phyloP scores from a whole-genome alignment of 2,888 invertebrate genomes.

The Gandaritis pyraliata region DNA sequence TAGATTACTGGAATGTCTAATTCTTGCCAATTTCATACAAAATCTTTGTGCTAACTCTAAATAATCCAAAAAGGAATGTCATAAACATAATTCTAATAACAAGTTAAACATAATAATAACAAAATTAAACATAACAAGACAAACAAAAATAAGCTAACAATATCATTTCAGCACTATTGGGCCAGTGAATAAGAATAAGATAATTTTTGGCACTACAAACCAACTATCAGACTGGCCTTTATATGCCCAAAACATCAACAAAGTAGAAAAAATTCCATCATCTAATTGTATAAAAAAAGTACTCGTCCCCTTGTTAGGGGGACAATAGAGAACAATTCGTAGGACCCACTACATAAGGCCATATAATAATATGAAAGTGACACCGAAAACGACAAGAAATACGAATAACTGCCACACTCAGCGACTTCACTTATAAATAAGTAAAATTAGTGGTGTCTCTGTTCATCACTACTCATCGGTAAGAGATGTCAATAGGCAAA shows the following conservation, averaged over 20 bases:
- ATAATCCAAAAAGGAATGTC: constrained; percentile 23
- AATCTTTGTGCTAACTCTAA: constrained; percentile 47
- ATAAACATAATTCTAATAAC: constrained; percentile 1
- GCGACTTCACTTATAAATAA: too few relatives aligned
- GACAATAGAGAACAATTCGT: too few relatives aligned
- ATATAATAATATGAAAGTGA: too few relatives aligned
- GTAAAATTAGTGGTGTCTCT: too few relatives aligned
- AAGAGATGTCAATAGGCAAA: too few relatives aligned
- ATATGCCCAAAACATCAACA: background rate
- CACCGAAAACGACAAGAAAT: too few relatives aligned
- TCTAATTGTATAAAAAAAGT: too few relatives aligned
- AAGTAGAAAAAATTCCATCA: too few relatives aligned
- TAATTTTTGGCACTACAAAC: background rate
- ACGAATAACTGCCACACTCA: too few relatives aligned
- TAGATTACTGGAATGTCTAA: constrained; percentile 48
- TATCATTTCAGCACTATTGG: background rate
- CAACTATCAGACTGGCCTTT: background rate
- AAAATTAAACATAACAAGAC: background rate
- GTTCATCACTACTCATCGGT: too few relatives aligned
- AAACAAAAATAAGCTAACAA: background rate
- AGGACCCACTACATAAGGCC: too few relatives aligned
- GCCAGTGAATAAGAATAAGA: background rate
- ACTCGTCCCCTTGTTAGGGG: too few relatives aligned
- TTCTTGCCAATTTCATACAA: constrained; percentile 40
- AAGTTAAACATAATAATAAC: background rate